Evolutionary conservation across 2,888 invertebrate genomes (phyloP).

Genomic region (Tetragonula carbonaria): DNA sequence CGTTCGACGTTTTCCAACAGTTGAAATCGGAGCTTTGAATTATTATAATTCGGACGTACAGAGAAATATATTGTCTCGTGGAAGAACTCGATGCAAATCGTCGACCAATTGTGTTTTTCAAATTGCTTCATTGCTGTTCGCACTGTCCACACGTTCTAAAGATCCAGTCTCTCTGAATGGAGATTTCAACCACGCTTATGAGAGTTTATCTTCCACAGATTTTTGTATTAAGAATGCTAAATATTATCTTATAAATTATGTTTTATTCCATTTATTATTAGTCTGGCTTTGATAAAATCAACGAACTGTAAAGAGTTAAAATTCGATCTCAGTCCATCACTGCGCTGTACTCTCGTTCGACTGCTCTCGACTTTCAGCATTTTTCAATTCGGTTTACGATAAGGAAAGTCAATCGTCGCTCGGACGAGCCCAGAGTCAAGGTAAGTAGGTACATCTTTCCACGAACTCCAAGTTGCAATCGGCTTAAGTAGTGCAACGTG

Average conservation of each 20-base stretch:
- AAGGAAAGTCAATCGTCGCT: conserved; percentile 15
- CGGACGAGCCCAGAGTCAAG: neutral
- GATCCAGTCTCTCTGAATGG: no score
- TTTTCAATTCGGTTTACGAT: conserved; percentile 11
- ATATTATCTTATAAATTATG: no score
- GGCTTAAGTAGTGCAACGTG: conserved; percentile 43
- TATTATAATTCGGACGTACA: neutral
- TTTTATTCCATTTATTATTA: no score
- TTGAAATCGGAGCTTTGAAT: neutral
- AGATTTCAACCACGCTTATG: no score
- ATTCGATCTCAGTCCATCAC: no score
- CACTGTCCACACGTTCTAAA: no score
- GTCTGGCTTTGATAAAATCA: no score
- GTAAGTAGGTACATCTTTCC: neutral
- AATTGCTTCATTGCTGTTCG: neutral
- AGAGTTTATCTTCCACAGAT: no score
- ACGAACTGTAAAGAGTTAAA: no score
- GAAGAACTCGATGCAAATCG: neutral
- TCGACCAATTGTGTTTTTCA: neutral
- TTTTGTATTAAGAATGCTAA: no score
- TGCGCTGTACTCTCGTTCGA: neutral
- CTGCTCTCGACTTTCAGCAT: neutral
- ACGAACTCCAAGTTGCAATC: conserved; percentile 32
- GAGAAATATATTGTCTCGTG: neutral
- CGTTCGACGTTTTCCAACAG: neutral